phyloP scores from a whole-genome alignment of 2,797 vertebrate genomes.

The Momotus momota region DNA sequence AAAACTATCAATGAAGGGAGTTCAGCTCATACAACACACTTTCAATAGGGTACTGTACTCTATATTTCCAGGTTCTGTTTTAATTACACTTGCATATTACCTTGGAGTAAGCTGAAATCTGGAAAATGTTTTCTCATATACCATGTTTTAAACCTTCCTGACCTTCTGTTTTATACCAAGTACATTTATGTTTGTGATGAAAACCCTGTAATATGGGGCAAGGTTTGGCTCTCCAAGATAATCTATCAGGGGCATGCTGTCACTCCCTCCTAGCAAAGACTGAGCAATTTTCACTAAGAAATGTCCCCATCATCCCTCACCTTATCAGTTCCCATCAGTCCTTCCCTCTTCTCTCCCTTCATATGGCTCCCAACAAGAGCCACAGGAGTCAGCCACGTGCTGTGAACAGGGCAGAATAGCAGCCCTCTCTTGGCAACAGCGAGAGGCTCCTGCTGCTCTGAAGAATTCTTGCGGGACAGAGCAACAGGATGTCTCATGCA shows the following conservation, averaged over 20 bases:
- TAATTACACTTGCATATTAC: slow-evolving; percentile 77
- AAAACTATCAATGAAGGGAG: slow-evolving; percentile 78
- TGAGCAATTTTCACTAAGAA: background rate
- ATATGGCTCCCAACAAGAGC: background rate
- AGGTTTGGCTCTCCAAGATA: background rate
- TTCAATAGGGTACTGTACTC: slow-evolving; percentile 78
- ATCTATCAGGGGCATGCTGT: slow-evolving; percentile 6
- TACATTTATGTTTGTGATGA: slow-evolving; percentile 68
- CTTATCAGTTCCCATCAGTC: background rate
- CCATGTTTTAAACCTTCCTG: slow-evolving; percentile 70
- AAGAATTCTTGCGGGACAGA: background rate
- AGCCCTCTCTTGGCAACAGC: background rate
- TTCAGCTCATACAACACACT: slow-evolving; percentile 75
- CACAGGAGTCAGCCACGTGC: background rate
- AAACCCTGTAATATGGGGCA: slow-evolving; percentile 47
- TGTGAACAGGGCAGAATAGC: background rate
- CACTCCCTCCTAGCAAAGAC: background rate
- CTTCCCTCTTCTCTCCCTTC: background rate
- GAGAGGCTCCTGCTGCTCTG: background rate
- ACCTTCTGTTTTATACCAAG: slow-evolving; percentile 73
- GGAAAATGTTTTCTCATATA: slow-evolving; percentile 78
- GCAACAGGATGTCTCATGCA: background rate
- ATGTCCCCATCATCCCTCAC: background rate
- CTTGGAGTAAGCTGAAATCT: slow-evolving; percentile 75
- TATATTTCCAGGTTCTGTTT: slow-evolving; percentile 77